These are phyloP conservation scores for Chirona hameri DNA, from an alignment of 2,888 invertebrate species.

Conservation along the genomic window DNA sequence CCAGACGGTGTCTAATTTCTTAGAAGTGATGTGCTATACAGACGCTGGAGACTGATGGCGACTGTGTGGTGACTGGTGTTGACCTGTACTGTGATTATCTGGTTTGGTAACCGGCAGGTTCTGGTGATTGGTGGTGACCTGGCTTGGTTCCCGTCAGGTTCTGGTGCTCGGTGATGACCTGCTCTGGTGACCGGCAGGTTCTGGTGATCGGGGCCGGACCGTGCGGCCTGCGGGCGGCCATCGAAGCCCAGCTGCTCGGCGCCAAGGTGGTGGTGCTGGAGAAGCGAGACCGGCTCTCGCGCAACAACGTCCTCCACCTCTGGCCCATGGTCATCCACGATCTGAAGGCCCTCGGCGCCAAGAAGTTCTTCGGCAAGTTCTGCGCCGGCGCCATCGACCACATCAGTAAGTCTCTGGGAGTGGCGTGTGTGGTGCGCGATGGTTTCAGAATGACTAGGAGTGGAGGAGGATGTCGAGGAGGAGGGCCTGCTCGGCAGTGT, in stretches of 20 bases:
- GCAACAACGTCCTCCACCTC: slow-evolving; percentile 59
- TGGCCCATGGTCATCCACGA: slow-evolving; percentile 59
- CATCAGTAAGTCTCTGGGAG: slow-evolving; percentile 50
- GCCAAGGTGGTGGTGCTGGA: slow-evolving; percentile 54
- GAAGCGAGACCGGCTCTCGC: slow-evolving; percentile 52
- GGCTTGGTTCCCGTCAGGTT: neutral
- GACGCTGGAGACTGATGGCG: neutral
- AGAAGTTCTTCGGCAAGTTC: slow-evolving; percentile 58
- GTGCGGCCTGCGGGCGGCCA: slow-evolving; percentile 55
- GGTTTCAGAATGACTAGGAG: too few relatives aligned
- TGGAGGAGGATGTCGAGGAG: too few relatives aligned
- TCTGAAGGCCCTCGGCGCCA: slow-evolving; percentile 55
- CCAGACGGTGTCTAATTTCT: too few relatives aligned
- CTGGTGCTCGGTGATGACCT: neutral
- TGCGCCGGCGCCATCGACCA: slow-evolving; percentile 59
- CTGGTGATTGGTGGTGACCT: neutral
- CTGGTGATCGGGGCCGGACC: slow-evolving; percentile 56
- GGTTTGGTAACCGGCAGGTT: too few relatives aligned
- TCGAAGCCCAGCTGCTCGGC: slow-evolving; percentile 56
- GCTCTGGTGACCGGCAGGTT: slow-evolving; percentile 45
- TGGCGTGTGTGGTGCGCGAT: too few relatives aligned
- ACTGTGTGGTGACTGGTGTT: neutral
- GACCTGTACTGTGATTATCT: neutral
- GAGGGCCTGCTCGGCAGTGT: too few relatives aligned
- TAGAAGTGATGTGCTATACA: neutral